Evolutionary conservation across 1,140 invertebrate genomes (phyloP).

Genomic region (Brachionus asplanchnoidis): DNA sequence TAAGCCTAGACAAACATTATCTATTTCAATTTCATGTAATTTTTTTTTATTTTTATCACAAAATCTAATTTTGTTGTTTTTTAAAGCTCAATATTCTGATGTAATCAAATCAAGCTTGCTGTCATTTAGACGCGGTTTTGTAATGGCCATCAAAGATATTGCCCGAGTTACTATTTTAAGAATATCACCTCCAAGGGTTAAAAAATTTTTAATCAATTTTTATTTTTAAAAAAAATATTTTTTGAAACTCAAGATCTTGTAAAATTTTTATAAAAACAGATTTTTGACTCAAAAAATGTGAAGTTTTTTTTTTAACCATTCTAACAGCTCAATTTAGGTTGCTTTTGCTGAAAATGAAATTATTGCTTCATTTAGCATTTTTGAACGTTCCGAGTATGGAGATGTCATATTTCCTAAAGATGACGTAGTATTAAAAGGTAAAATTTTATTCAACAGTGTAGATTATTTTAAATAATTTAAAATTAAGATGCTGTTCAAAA

Average conservation of each 20-base stretch:
- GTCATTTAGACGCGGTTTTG: background rate
- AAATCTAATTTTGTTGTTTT: background rate
- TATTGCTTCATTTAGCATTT: background rate
- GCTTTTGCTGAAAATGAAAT: background rate
- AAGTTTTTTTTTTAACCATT: too few relatives aligned
- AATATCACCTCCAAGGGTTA: background rate
- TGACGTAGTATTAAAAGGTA: background rate
- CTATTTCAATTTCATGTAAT: background rate
- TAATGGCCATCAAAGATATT: background rate
- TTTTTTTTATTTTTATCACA: background rate
- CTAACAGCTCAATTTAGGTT: background rate
- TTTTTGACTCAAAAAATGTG: background rate
- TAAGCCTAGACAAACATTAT: background rate
- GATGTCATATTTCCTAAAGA: background rate
- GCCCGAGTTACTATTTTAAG: background rate
- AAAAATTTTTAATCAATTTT: background rate
- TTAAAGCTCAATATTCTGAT: background rate
- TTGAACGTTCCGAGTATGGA: background rate
- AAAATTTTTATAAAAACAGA: too few relatives aligned
- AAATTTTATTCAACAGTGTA: background rate
- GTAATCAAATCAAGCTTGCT: background rate
- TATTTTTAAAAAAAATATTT: background rate
- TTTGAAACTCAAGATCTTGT: background rate
- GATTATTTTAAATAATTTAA: background rate
- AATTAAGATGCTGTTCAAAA: constrained; percentile 21